phyloP scores from a whole-genome alignment of 2,797 vertebrate genomes.

The Semaprochilodus insignis region DNA sequence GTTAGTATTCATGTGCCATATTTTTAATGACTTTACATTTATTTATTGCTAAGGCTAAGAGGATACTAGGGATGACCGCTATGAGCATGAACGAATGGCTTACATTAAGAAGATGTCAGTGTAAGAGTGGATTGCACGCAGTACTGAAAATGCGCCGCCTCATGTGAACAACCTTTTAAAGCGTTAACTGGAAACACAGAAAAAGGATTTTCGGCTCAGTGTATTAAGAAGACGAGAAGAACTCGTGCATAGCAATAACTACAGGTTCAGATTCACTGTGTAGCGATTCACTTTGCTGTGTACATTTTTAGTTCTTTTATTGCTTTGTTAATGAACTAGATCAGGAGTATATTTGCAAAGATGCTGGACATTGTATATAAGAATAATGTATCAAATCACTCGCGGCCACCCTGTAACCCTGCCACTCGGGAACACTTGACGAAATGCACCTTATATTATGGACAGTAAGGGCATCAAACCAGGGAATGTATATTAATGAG shows the following conservation, averaged over 20 bases:
- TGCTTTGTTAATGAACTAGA: background rate
- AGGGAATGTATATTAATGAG: conserved; percentile 52
- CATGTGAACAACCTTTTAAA: background rate
- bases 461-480: conserved; percentile 36
- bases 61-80: background rate
- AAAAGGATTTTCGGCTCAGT: conserved; percentile 2
- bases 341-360: conserved; percentile 32
- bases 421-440: conserved; percentile 36
- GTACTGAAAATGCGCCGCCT: background rate
- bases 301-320: conserved; percentile 24
- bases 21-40: conserved; percentile 50
- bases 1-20: conserved; percentile 58
- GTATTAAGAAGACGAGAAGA: background rate
- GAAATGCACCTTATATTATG: conserved; percentile 43
- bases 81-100: conserved; percentile 62
- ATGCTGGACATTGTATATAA: conserved; percentile 47
- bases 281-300: background rate
- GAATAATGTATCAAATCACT: conserved; percentile 8
- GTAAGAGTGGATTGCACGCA: conserved; percentile 44
- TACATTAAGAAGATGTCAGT: conserved; percentile 73
- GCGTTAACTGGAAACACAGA: conserved; percentile 30
- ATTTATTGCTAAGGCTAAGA: conserved; percentile 65
- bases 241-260: conserved; percentile 50
- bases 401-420: conserved; percentile 1
- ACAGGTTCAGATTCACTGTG: conserved; percentile 18